Base-by-base conservation (phyloP, 2,113 vertebrate genomes). In the Nothobranchius kuhntae region DNA sequence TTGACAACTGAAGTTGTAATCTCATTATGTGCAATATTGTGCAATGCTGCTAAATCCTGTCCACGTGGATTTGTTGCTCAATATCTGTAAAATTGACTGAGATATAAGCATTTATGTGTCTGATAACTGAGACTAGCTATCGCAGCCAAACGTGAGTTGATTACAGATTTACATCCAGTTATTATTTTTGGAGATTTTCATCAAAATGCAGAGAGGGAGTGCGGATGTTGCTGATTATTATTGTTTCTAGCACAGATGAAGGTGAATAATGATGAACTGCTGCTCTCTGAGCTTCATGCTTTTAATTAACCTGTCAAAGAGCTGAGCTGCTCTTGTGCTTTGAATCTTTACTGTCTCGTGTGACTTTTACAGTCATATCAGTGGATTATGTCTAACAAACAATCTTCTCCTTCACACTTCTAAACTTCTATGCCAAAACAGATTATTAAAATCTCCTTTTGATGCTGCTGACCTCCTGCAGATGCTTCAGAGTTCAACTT, bases 171-270 rank as follows among this genome's bases (percentile, higher is more conserved):
- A 30, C 30, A 30, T 30, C 30, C 30, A 30, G 30, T 30, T 30
- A 30, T 30, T 30, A 30, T 30, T 30, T 30, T 30, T 30, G 2
- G 30, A 30, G 30, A 30, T 30, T 30, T 30, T 30, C 30, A 30
- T 30, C 30, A 3, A 30, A 30, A 30, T 30, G 30, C 30, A 30
- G 78, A 63, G n/a, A 11, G 42, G 50, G 6, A 26, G 51, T 4
- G 13, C 64, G 59, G 70, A 71, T 63, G 61, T 57, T 17, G 13
- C 26, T 38, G 26, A 55, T 53, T 44, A n/a, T 61, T 64, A 38
- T 61, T 61, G 17, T 73, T 68, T 76, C 73, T 21, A 30, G 63
- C 54, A 58, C 6, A 72, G 30, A 30, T 21, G 54, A 46, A 6
- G 12, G 35, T 57, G 38, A 35, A 45, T 30, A n/a, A 5, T 24